Percentiles rank a stretch among this genome's conserved stretches.
These are phyloP conservation scores for Volucella inflata DNA, from an alignment of 2,888 invertebrate genomes.

Conservation along the genomic window DNA sequence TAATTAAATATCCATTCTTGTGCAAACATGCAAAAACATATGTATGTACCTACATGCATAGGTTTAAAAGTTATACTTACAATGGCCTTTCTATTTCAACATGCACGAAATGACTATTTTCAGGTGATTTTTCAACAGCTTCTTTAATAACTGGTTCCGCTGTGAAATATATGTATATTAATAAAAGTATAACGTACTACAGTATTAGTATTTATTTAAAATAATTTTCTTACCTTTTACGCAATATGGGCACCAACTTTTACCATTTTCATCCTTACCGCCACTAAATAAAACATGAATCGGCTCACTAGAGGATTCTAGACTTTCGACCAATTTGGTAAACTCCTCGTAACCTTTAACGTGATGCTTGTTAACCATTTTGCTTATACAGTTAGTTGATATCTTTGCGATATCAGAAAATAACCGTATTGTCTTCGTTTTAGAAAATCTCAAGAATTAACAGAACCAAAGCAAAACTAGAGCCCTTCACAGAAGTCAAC, in stretches of 20 bases:
- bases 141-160: conserved; percentile 91
- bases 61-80: conserved; percentile 85
- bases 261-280: conserved; percentile 85
- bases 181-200: conserved; percentile 5
- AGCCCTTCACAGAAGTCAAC: neutral
- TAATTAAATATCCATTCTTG: too few species aligned
- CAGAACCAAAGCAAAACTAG: neutral
- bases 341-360: conserved; percentile 83
- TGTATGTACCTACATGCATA: neutral
- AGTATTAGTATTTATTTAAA: conserved; percentile 23
- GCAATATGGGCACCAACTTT: conserved; percentile 96
- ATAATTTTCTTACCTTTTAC: conserved; percentile 87
- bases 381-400: conserved; percentile 60
- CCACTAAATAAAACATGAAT: conserved; percentile 83
- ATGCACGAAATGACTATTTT: conserved; percentile 88
- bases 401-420: conserved; percentile 72
- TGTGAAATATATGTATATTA: conserved; percentile 82
- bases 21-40: too few species aligned
- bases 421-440: conserved; percentile 63
- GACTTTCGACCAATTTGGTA: conserved; percentile 81
- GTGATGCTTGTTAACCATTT: conserved; percentile 83
- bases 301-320: conserved; percentile 80
- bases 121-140: conserved; percentile 86
- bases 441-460: neutral
- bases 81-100: conserved; percentile 90